Evolutionary conservation across 2,888 invertebrate species (phyloP).

Genomic region (Sinopyrophorus schimmeli): DNA sequence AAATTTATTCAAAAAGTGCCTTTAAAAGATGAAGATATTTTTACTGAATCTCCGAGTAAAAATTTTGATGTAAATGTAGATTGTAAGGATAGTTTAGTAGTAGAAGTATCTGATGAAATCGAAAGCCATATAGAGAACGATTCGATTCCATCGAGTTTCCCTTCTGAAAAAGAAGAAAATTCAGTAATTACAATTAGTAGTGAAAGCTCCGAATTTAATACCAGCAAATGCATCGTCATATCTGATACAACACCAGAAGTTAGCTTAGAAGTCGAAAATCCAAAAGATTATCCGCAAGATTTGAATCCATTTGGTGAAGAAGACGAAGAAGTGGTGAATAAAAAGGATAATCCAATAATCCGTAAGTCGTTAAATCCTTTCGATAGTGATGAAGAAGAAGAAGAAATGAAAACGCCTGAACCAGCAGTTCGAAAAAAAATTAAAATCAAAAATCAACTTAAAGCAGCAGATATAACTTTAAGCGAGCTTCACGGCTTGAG

Average conservation of each 20-base stretch:
- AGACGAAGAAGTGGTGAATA: slow-evolving; percentile 54
- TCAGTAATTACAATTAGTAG: slow-evolving; percentile 9
- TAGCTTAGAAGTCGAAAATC: no score
- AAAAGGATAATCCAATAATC: not conserved
- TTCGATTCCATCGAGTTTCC: no score
- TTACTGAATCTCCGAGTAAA: slow-evolving; percentile 9
- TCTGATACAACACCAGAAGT: no score
- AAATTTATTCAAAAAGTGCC: slow-evolving; percentile 21
- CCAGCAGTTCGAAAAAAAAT: slow-evolving; percentile 26
- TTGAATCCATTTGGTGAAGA: slow-evolving; percentile 85
- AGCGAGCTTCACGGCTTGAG: no score
- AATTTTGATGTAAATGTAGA: slow-evolving; percentile 11
- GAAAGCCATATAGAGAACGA: slow-evolving; percentile 7
- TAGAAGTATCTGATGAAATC: slow-evolving; percentile 6
- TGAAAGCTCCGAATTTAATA: not conserved
- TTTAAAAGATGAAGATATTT: slow-evolving; percentile 13
- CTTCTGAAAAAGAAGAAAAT: not conserved
- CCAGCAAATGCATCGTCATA: no score
- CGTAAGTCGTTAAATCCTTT: slow-evolving; percentile 44
- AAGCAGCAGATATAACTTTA: no score
- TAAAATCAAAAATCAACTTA: not conserved
- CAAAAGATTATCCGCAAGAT: slow-evolving; percentile 69
- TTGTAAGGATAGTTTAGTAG: slow-evolving; percentile 6
- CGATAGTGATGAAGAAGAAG: slow-evolving; percentile 58
- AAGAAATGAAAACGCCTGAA: slow-evolving; percentile 51